These are phyloP conservation scores for Cinclus mexicanus DNA, from an alignment of 2,113 vertebrate genomes.

Conservation along the genomic window DNA sequence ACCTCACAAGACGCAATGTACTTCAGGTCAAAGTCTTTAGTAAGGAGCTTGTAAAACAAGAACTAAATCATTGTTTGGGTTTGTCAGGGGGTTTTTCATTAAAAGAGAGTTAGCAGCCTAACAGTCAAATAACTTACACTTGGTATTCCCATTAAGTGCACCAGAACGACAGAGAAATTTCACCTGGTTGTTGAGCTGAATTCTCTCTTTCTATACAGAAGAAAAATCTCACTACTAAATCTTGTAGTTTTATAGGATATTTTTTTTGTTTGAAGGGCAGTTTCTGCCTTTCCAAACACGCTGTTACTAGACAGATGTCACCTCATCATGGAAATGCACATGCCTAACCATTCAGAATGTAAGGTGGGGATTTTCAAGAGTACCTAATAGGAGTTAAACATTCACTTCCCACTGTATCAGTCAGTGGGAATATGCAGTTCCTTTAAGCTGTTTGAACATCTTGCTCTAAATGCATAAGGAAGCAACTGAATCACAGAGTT, in stretches of 20 bases:
- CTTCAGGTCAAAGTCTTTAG: conserved; percentile 41
- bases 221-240: neutral
- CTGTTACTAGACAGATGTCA: neutral
- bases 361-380: neutral
- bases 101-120: conserved; percentile 1
- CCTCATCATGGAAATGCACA: neutral
- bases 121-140: neutral
- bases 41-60: conserved; percentile 43
- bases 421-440: neutral
- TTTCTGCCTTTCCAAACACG: neutral
- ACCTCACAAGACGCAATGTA: conserved; percentile 50
- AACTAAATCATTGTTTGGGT: conserved; percentile 29
- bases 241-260: neutral
- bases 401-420: conserved; percentile 5
- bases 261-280: neutral
- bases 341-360: neutral
- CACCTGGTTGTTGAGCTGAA: conserved; percentile 2
- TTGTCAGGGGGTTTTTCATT: neutral
- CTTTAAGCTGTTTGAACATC: neutral
- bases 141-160: conserved; percentile 19
- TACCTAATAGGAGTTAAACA: neutral
- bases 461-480: neutral
- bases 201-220: neutral
- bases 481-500: neutral
- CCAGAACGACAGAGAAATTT: conserved; percentile 6